phyloP scores from a whole-genome alignment of 2,797 vertebrate species.

The Poecile montanus region DNA sequence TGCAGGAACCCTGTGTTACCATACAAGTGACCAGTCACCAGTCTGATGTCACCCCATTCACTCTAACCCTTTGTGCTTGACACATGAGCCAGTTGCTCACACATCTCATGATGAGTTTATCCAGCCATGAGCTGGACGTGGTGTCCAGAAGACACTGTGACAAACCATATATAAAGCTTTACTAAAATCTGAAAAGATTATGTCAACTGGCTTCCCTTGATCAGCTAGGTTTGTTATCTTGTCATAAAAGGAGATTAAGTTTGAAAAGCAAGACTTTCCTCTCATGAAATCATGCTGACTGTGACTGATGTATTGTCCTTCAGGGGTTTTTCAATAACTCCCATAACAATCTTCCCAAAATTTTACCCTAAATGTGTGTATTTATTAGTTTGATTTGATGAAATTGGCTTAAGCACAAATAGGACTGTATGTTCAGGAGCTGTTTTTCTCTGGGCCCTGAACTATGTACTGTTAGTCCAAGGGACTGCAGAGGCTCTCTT shows the following conservation, averaged over 20 bases:
- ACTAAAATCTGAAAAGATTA: neutral
- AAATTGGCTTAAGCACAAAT: neutral
- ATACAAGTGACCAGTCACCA: neutral
- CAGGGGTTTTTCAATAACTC: neutral
- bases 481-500: neutral
- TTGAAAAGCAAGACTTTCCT: neutral
- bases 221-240: neutral
- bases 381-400: neutral
- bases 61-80: fast-evolving
- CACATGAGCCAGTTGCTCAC: fast-evolving
- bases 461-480: neutral
- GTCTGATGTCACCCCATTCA: neutral
- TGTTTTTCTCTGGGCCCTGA: neutral
- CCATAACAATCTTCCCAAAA: neutral
- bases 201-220: neutral
- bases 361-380: neutral
- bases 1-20: neutral
- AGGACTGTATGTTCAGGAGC: neutral
- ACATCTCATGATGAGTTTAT: fast-evolving
- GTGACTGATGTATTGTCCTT: neutral
- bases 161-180: neutral
- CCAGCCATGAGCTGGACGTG: too few relatives aligned
- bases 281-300: neutral
- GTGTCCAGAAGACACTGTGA: neutral
- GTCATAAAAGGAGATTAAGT: neutral